Base-by-base conservation (phyloP, 2,888 invertebrate species). In the Hirtodrosophila confusa region DNA sequence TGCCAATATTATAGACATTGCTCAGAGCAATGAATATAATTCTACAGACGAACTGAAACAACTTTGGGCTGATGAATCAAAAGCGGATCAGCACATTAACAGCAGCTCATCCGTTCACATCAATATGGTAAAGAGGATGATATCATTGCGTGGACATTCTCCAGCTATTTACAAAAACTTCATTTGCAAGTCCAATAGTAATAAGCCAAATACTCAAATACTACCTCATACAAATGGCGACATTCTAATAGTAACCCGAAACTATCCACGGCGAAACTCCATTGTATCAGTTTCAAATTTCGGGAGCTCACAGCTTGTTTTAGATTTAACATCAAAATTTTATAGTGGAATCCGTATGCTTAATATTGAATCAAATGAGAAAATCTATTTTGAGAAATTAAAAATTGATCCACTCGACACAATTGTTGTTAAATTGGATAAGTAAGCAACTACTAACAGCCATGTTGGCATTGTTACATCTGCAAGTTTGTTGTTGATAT, bases 1-100 rank as follows among this genome's bases (percentile, higher is more conserved):
- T 90, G 98, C 98, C 0, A 97, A 98, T 90, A 98, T 98, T 93
- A 94, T 98, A 68, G 95, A 95, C 1, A 92, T 97, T 74, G 92
- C 93, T 79, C 91, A 93, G 4, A 92, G 94, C 74, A 92, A 92
- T 54, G 94, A 94, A 83, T 93, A 93, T 61, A 92, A 92, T 68
- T 93, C 94, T 80, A 92, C 93, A 36, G 92, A 93, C 75, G 93
- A 95, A 86, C 90, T 95, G 10, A 94, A 95, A 77, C 95, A 96
- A 88, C 91, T 96, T 12, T 96, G 95, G 94, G 79, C 90, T 10
- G 79, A 85, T 27, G 90, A 91, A 24, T 51, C 62, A 4, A 93
- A 92, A 67, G 93, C 93, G 0, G 91, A 92, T 33, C 89, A 91
- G 11, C 4, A 89, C 94, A 4, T 17, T 17, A 17, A 17, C 17